Base-by-base conservation (phyloP, 2,797 vertebrate species). In the Yasuhikotakia modesta region DNA sequence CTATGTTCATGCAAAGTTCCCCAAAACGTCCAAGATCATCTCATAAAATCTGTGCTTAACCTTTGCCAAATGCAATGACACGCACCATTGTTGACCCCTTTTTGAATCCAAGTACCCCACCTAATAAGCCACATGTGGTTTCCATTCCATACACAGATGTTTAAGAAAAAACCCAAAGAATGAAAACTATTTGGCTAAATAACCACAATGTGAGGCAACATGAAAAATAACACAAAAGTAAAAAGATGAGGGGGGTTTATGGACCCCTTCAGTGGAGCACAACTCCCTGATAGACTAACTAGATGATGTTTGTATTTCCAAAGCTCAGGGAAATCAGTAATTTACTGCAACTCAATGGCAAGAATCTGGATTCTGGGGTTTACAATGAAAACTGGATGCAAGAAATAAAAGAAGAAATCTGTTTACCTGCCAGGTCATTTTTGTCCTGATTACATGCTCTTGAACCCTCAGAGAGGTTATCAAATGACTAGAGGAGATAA, bases 401-500 rank as follows among this genome's bases (percentile, higher is more conserved):
- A 63, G 21, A 65, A 27, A 14, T 79, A 43, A 10, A 0, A 32
- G 50, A 53, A n/a, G 39, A 27, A 66, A 61, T 43, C 53, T 13
- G 60, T 75, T 79, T 81, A 91, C 88, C 86, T 91, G 89, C 88
- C 82, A 87, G 81, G 81, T 91, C 93, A 89, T 93, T 92, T 83
- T 84, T 92, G 86, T 93, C 93, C 43, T 89, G 90, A 81, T 91
- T 70, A 72, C 89, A 93, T 66, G 92, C 90, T 64, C 87, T 89
- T 67, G 92, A 94, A 83, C 93, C 85, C 87, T 91, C 83, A 80
- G 93, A 95, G 77, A 95, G 87, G 72, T 94, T 96, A 89, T 95
- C 95, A 87, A 93, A 94, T 69, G 94, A 94, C 95, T 96, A 46
- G 13, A 30, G 8, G 16, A 74, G 13, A 67, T n/a, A 80, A 13